A percentile compares a stretch with the other conserved stretches of the same genome.
phyloP scores from a whole-genome alignment of 2,797 vertebrate genomes.

The Australoheros facetus region DNA sequence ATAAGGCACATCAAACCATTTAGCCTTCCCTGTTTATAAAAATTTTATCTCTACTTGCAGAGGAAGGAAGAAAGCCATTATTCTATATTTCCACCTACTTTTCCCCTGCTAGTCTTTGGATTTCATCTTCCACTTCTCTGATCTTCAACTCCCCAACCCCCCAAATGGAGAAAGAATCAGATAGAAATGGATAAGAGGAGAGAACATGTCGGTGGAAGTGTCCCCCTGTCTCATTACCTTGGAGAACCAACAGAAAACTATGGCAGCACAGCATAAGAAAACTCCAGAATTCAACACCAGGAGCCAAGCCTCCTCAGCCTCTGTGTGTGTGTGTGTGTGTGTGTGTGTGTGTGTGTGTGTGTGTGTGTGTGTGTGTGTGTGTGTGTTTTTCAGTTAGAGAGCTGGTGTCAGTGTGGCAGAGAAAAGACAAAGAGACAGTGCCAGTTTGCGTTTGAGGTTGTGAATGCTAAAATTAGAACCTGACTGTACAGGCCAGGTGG shows the following conservation, averaged over 20 bases:
- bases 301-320: constrained; percentile 4
- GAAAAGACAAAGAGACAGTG: constrained; percentile 38
- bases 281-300: background rate
- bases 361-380: background rate
- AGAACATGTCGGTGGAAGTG: background rate
- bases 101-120: background rate
- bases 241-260: constrained; percentile 12
- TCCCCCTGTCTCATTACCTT: constrained; percentile 9
- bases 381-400: constrained; percentile 2
- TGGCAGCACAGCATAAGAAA: background rate
- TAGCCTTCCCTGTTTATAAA: background rate
- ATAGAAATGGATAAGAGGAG: background rate
- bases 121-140: background rate
- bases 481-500: constrained; percentile 66
- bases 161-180: background rate
- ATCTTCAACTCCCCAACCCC: background rate
- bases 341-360: constrained; percentile 6
- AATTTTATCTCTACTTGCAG: background rate
- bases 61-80: constrained; percentile 1
- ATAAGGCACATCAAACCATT: background rate
- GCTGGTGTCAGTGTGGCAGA: constrained; percentile 20
- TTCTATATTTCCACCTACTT: background rate
- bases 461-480: constrained; percentile 63
- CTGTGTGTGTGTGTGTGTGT: constrained; percentile 4
- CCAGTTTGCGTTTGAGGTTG: constrained; percentile 46